Conservation (phyloP, 2,797 vertebrate genomes). For the Phaenicophaeus curvirostris region DNA sequence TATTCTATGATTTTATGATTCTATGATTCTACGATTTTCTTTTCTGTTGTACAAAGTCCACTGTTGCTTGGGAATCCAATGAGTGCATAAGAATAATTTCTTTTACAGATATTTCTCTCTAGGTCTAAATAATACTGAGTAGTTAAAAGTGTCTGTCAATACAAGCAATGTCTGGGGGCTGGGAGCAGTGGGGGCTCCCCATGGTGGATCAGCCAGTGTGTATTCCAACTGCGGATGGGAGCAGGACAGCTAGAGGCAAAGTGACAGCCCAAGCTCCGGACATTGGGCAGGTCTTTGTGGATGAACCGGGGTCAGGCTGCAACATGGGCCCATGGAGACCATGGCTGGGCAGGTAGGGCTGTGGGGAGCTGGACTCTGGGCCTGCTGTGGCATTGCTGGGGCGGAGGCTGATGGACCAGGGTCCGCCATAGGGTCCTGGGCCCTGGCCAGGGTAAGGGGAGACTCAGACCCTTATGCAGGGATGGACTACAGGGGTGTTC, state of each 20-base stretch:
- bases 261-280: no score
- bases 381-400: accelerated
- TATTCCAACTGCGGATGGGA: no score
- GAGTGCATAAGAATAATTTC: neutral
- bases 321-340: accelerated
- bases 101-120: neutral
- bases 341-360: neutral
- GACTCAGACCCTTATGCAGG: accelerated
- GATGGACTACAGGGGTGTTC: neutral
- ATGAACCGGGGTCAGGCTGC: accelerated
- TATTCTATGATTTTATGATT: no score
- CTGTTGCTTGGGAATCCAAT: neutral
- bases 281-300: no score
- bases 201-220: no score
- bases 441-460: neutral
- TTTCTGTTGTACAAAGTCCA: no score
- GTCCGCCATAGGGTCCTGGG: no score
- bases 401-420: neutral
- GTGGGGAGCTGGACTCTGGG: neutral
- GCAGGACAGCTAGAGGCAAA: accelerated
- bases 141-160: neutral
- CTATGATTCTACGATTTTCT: no score
- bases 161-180: neutral
- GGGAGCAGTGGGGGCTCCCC: accelerated
- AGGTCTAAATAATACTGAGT: neutral